Conservation (phyloP, 2,113 vertebrate genomes). For the Excalfactoria chinensis region DNA sequence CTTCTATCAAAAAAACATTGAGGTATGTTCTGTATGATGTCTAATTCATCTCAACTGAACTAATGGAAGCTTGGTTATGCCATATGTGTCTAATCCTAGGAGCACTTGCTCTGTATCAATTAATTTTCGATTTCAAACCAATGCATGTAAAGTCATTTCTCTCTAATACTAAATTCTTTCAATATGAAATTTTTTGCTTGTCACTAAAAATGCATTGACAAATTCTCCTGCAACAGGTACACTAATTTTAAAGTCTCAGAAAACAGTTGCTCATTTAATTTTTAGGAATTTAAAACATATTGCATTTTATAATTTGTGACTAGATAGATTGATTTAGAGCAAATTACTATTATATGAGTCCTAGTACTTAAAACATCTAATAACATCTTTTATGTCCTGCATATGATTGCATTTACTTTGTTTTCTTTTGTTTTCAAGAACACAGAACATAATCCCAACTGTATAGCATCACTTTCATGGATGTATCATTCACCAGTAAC, state of each 20-base stretch:
- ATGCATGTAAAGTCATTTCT: background rate
- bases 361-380: background rate
- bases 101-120: slow-evolving; percentile 22
- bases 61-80: background rate
- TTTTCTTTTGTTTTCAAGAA: background rate
- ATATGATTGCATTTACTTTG: background rate
- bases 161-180: slow-evolving; percentile 9
- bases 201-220: background rate
- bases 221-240: background rate
- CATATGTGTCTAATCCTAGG: background rate
- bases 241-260: background rate
- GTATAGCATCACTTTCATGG: background rate
- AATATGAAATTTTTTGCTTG: background rate
- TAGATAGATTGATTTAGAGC: background rate
- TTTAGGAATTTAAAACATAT: background rate
- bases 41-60: background rate
- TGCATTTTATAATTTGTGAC: background rate
- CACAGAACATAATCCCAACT: background rate
- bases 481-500: slow-evolving; percentile 1
- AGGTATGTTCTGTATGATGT: background rate
- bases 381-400: background rate
- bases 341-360: background rate
- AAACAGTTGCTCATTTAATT: background rate
- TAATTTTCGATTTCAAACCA: slow-evolving; percentile 39
- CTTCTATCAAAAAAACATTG: background rate